Conservation (phyloP, 2,113 vertebrate species). For the Hassar affinis region DNA sequence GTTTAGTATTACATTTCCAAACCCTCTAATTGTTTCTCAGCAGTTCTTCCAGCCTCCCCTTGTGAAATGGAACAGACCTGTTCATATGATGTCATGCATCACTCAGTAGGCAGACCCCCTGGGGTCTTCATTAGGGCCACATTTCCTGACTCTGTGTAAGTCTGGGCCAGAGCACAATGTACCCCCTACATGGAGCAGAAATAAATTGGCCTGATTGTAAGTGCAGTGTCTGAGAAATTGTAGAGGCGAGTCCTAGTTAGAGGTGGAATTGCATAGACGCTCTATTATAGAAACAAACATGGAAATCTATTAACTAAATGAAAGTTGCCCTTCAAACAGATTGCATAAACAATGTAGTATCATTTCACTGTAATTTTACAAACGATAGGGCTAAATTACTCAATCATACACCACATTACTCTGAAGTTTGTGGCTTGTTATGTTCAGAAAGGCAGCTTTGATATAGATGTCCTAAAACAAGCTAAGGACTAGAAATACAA, state of each 20-base stretch:
- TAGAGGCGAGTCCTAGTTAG: conserved; percentile 1
- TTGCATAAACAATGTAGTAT: not conserved
- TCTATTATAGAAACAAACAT: conserved; percentile 17
- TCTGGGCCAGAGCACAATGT: conserved; percentile 37
- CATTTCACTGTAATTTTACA: not conserved
- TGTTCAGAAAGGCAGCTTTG: not conserved
- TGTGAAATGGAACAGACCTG: conserved; percentile 10
- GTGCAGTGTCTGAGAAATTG: not conserved
- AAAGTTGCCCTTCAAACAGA: not conserved
- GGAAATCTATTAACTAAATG: not conserved
- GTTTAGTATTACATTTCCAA: conserved; percentile 43
- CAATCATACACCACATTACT: not conserved
- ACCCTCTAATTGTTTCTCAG: conserved; percentile 47
- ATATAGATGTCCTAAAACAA: not conserved
- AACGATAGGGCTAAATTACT: not conserved
- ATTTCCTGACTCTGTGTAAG: conserved; percentile 37
- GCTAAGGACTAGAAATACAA: not conserved
- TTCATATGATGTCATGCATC: conserved; percentile 41
- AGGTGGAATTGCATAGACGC: not conserved
- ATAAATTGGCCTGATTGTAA: conserved; percentile 24
- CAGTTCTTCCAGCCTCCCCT: conserved; percentile 7
- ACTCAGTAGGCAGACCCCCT: conserved; percentile 44
- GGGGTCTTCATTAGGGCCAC: conserved; percentile 47
- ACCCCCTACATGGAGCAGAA: conserved; percentile 4
- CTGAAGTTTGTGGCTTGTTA: not conserved